Base-by-base conservation (phyloP, 2,888 invertebrate genomes). In the Himalopsyche anomala region DNA sequence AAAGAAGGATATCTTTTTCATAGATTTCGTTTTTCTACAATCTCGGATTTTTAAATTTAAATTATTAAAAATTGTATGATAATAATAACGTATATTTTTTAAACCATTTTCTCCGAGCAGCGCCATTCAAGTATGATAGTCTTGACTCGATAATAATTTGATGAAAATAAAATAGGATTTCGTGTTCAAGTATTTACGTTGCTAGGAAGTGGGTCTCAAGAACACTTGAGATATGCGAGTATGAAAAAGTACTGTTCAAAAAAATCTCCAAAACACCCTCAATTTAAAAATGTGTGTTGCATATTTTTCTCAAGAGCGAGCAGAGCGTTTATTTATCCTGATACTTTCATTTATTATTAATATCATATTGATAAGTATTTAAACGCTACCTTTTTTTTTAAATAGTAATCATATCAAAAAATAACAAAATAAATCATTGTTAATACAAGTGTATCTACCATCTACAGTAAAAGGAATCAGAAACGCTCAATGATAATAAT, bases 181-280 rank as follows among this genome's bases (percentile, higher is more conserved):
- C 62, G 62, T 62, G 62, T 62, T 62, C 62, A 62, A 62, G 62
- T 62, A 62, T 62, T 62, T 62, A 62, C 62, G 62, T 62, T 62
- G 62, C 62, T 62, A 62, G 28, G 62, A 28, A 62, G 62, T n/a
- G 62, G 28, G 8, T 19, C 62, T 62, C 62, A 11, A 62, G 28
- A 4, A 28, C 62, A 9, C 62, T 62, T 19, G 62, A 62, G 62
- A 62, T 19, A 6, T 62, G 62, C 62, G 62, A 62, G 62, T 62
- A 62, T 62, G 62, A 62, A 62, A 51, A 62, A 62, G 62, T 19
- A 62, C 62, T 62, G 28, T 62, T 62, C 19, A 19, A 62, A 62
- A n/a, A 62, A 62, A 19, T 62, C 62, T 62, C 28, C 62, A 62
- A 28, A 28, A 62, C 19, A 62, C 62, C 17, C 62, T 62, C 62